Evolutionary conservation across 2,113 vertebrate species (phyloP), one percentile per base, ranked within the genome.

Genomic region (Panurus biarmicus): DNA sequence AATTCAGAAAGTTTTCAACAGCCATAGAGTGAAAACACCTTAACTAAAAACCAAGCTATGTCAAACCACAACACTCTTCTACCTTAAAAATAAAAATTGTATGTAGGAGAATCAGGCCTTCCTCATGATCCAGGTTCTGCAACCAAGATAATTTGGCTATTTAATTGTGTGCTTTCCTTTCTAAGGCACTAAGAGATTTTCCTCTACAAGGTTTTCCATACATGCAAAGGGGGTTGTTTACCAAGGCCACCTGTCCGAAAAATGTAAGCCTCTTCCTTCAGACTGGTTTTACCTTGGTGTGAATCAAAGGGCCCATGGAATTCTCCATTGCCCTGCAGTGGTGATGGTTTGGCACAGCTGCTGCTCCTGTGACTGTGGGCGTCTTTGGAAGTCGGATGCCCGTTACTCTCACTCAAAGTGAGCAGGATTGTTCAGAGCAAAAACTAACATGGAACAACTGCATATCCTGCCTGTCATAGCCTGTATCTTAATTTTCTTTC

Each of bases 261-360:
- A 90, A 94, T 83, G 33, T 62, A n/a, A 85, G 74, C 65, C 36
- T 72, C 56, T 50, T 19, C 15, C 54, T 95, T 88, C 17, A 5
- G 64, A 31, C 73, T 70, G 77, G n/a, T 90, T 92, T 96, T 92
- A 97, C 95, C 91, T 96, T 96, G 70, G 45, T 58, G 85, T 56
- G 79, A 93, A 94, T 90, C 89, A 79, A 95, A 96, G 85, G 35
- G 56, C 42, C 40, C 1, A 6, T 66, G 94, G 83, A 95, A 95
- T 89, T 87, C 72, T 91, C 57, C 77, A 8, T 14, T 47, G 78
- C 42, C 72, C 79, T 21, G 19, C 57, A 62, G 26, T 12, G 56
- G 61, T 96, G 95, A 96, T 15, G 54, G 71, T 57, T 87, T 66
- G 76, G 35, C 85, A 87, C 94, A 94, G 94, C 94, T 95, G 95